Conservation (phyloP, 2,797 vertebrate genomes). For the Rhincodon typus region DNA sequence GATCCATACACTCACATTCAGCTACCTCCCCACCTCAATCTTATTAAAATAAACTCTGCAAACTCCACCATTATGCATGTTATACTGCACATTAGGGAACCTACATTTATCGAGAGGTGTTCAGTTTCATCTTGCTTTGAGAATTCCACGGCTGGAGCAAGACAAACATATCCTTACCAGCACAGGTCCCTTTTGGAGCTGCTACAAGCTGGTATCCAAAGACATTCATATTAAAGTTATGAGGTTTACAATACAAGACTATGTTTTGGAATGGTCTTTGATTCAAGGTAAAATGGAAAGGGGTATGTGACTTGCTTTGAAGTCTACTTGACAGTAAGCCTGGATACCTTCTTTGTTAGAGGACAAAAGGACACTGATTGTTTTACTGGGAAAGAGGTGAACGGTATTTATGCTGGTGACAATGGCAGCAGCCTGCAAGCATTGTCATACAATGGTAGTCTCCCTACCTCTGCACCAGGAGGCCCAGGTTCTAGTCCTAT, state of each 20-base stretch:
- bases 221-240: not conserved
- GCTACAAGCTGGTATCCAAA: not conserved
- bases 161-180: not conserved
- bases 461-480: too few relatives aligned
- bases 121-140: not conserved
- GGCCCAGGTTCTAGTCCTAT: too few relatives aligned
- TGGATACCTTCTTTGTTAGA: not conserved
- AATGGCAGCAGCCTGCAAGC: not conserved
- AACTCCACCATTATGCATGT: not conserved
- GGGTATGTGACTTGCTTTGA: not conserved
- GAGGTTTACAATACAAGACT: not conserved
- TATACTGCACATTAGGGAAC: not conserved
- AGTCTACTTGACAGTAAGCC: not conserved
- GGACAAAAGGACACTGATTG: not conserved
- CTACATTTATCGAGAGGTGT: not conserved
- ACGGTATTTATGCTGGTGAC: too few relatives aligned
- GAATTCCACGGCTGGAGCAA: not conserved
- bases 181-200: not conserved
- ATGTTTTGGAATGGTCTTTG: not conserved
- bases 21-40: not conserved
- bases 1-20: not conserved
- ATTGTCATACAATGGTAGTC: too few relatives aligned
- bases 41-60: not conserved
- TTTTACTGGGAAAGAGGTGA: not conserved
- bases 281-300: not conserved